Base-by-base conservation (phyloP, 2,888 invertebrate species). In the Perdita meconis region DNA sequence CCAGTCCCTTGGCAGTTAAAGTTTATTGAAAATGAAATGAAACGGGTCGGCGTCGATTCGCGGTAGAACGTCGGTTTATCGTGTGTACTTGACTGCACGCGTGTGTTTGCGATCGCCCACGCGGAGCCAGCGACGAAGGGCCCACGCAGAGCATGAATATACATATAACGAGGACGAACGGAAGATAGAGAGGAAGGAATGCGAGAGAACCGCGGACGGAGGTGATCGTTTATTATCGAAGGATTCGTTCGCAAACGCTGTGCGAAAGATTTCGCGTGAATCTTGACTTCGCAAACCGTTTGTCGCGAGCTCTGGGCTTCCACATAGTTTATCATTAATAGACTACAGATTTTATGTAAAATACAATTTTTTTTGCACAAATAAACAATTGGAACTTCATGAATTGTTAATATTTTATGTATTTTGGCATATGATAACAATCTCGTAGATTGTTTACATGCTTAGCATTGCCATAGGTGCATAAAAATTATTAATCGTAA, bases 61-160 rank as follows among this genome's bases (percentile, higher is more conserved):
- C n/a, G 53, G 50, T 12, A 57, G 66, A 69, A 42, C 51, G 36
- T 34, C 10, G 26, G 8, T 66, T 74, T 34, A 64, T 50, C 66
- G 78, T n/a, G 51, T n/a, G 57, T 50, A 64, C 40, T 26, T 34
- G 26, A 50, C 5, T 38, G 40, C 53, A 42, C 68, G 73, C 50
- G 63, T 76, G 63, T 76, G 70, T 60, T 66, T 56, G 64, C 47
- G 61, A 36, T 40, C 82, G 80, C 84, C 85, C 73, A 80, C 85
- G 59, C 70, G 56, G 56, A 55, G 63, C 42, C 47, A 47, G 47
- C 44, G 19, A 47, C 55, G 36, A 79, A 73, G 66, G 78, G 78
- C 84, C 85, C 82, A 84, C 73, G 84, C 85, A 80, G 61, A 80
- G 80, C 74, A 69, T 57, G 72, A 82, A 78, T 79, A 77, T 65